phyloP scores from a whole-genome alignment of 1,140 invertebrate genomes.

The Hyles euphorbiae region DNA sequence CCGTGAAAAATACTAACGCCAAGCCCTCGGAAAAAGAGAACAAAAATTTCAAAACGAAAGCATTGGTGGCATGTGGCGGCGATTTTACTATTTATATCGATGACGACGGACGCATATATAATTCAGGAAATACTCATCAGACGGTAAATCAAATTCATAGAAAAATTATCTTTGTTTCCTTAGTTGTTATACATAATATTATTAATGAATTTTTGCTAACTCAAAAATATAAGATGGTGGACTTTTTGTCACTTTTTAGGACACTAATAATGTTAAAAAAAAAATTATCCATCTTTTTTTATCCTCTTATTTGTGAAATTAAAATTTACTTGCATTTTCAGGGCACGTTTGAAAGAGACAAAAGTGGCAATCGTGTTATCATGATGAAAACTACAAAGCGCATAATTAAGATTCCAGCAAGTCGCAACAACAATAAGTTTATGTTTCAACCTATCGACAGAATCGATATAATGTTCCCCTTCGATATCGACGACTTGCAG shows the following conservation, averaged over 20 bases:
- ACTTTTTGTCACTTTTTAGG: neutral
- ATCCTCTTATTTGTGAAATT: too few relatives aligned
- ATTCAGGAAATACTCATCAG: constrained; percentile 48
- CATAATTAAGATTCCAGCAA: constrained; percentile 63
- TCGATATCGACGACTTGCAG: constrained; percentile 42
- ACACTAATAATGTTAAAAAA: too few relatives aligned
- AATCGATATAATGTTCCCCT: constrained; percentile 58
- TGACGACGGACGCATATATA: constrained; percentile 52
- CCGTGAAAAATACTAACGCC: constrained; percentile 22
- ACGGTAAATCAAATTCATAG: constrained; percentile 26
- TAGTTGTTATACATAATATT: too few relatives aligned
- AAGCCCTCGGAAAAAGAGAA: constrained; percentile 32
- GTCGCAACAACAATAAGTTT: constrained; percentile 52
- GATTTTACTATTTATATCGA: constrained; percentile 62
- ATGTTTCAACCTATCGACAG: constrained; percentile 54
- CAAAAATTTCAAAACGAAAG: constrained; percentile 28
- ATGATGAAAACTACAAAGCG: constrained; percentile 71
- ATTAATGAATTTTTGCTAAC: too few relatives aligned
- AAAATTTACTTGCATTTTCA: too few relatives aligned
- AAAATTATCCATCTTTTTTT: too few relatives aligned
- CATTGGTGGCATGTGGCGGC: constrained; percentile 56
- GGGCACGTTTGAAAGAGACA: constrained; percentile 36
- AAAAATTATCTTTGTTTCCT: neutral
- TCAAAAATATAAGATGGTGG: neutral
- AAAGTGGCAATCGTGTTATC: constrained; percentile 47